These are phyloP conservation scores for Trachymyrmex septentrionalis DNA, from an alignment of 1,140 invertebrate species.

Conservation along the genomic window DNA sequence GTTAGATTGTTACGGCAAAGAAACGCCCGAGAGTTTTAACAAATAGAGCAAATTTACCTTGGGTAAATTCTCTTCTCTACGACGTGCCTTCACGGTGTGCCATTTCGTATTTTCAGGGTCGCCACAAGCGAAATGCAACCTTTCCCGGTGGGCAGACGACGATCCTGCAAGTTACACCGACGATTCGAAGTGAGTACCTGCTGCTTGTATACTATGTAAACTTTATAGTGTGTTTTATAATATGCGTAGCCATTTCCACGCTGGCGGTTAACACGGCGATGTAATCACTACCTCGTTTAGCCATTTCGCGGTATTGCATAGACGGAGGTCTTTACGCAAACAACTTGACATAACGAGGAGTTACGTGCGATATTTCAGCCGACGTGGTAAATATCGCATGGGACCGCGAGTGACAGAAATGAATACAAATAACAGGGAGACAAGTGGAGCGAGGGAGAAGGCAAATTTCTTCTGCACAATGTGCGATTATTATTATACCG, in stretches of 20 bases:
- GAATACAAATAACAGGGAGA: constrained; percentile 22
- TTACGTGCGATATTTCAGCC: constrained; percentile 29
- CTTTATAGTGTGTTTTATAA: constrained; percentile 11
- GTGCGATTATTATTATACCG: constrained; percentile 15
- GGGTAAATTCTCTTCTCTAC: neutral
- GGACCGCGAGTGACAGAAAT: constrained; percentile 13
- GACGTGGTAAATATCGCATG: constrained; percentile 14
- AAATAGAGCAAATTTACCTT: constrained; percentile 5
- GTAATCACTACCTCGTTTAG: constrained; percentile 27
- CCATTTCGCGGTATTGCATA: constrained; percentile 25
- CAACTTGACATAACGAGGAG: constrained; percentile 36
- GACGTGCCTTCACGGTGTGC: constrained; percentile 43
- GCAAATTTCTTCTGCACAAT: constrained; percentile 22
- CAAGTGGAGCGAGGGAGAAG: neutral
- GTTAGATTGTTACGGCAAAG: neutral
- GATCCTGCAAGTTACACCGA: constrained; percentile 85
- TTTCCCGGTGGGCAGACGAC: constrained; percentile 91
- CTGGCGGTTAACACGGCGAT: constrained; percentile 20
- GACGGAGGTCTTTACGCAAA: constrained; percentile 24
- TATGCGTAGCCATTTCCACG: constrained; percentile 21
- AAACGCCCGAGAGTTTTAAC: neutral
- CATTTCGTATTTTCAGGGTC: constrained; percentile 87
- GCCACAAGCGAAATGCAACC: constrained; percentile 94
- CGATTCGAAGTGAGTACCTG: constrained; percentile 84
- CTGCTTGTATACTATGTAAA: constrained; percentile 42